Evolutionary conservation across 2,888 invertebrate species (phyloP), one percentile per base, ranked within the genome.

Genomic region (Hyalella azteca): DNA sequence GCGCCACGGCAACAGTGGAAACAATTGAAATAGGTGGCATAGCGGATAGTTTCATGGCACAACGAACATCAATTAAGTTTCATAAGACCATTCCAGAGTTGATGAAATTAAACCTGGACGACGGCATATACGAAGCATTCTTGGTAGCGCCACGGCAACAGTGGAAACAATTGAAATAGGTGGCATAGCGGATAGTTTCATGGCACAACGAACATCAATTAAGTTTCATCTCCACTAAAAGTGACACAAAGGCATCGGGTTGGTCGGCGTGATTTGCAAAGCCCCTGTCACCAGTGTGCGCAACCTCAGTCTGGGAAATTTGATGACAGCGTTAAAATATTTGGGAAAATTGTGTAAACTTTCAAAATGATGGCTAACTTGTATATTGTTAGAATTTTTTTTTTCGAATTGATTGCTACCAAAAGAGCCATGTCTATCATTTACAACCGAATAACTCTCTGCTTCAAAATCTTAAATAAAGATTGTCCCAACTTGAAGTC

Each of bases 21-120:
- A 66, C 36, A 66, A 32, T 66, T 66, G 66, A 66, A 66, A 66
- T 66, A 66, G 66, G 66, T 36, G 36, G 66, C 66, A 66, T 66
- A 36, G 66, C 66, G 66, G 66, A 66, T 36, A 36, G 66, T 66
- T 66, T 66, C 66, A 66, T 66, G 66, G 36, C 36, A 66, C 66
- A 66, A 66, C 29, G 66, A 66, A 66, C 66, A 36, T 66, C 66
- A 66, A 66, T 66, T 66, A 32, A 36, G 66, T 66, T 66, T 32
- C 36, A 66, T 66, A 11, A 45, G 45, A 15, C 15, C 15, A 45
- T n/a, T n/a, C n/a, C n/a, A n/a, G n/a, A n/a, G n/a, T n/a, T n/a
- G n/a, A n/a, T n/a, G n/a, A n/a, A n/a, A n/a, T n/a, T 54, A 54
- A 54, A 54, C 29, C 29, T 26, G 9, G 26, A 26, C 54, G 29